These are phyloP conservation scores for Labeo catla DNA, from an alignment of 2,113 vertebrate genomes.

Conservation along the genomic window DNA sequence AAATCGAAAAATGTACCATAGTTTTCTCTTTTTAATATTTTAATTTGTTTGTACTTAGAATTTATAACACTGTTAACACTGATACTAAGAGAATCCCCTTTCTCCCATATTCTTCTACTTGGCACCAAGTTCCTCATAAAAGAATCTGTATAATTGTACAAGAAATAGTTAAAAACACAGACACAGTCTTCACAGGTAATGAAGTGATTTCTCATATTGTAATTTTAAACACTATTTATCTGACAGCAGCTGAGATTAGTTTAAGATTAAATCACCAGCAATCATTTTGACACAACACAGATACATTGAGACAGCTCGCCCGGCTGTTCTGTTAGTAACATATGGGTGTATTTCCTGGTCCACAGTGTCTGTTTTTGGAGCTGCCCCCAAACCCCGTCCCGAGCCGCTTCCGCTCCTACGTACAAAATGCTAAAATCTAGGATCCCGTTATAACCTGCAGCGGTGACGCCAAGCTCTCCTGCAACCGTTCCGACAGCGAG, in stretches of 20 bases:
- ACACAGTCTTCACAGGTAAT: constrained; percentile 99
- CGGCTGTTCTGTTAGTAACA: constrained; percentile 90
- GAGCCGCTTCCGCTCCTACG: constrained; percentile 46
- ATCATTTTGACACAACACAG: constrained; percentile 99
- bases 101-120: constrained; percentile 95
- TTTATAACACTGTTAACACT: constrained; percentile 99
- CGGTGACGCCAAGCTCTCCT: constrained; percentile 57
- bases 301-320: constrained; percentile 95
- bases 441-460: constrained; percentile 47
- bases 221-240: constrained; percentile 98
- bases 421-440: constrained; percentile 66
- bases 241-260: constrained; percentile 99
- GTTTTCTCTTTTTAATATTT: constrained; percentile 97
- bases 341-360: constrained; percentile 98
- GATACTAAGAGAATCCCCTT: constrained; percentile 97
- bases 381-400: constrained; percentile 50
- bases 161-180: constrained; percentile 99
- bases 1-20: constrained; percentile 94
- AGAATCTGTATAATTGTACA: constrained; percentile 99
- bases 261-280: constrained; percentile 99
- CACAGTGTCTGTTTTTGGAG: constrained; percentile 70
- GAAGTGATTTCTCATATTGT: constrained; percentile 94
- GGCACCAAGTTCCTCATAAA: constrained; percentile 99
- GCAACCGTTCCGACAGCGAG: constrained; percentile 52
- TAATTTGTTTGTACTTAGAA: constrained; percentile 96